phyloP scores from a whole-genome alignment of 1,140 invertebrate genomes.

The Ceratoteleas bidentatus region DNA sequence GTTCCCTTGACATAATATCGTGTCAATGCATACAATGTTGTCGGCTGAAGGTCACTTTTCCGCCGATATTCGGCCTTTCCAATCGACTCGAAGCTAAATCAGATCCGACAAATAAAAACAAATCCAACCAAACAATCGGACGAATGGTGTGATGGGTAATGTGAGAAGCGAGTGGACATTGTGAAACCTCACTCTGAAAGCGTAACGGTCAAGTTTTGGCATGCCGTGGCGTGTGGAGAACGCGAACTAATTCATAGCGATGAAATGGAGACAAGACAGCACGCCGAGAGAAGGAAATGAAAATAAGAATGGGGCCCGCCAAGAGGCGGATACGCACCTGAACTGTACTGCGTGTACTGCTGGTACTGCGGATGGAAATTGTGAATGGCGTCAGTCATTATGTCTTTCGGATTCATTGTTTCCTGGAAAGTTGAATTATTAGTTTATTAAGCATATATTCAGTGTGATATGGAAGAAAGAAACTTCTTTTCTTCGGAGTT shows the following conservation, averaged over 20 bases:
- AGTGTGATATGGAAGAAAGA: no score
- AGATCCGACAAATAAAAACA: background rate
- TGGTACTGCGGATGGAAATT: constrained; percentile 99
- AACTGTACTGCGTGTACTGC: constrained; percentile 99
- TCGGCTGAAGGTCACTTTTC: constrained; percentile 50
- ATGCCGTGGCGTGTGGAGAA: constrained; percentile 26
- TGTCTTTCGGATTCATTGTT: constrained; percentile 99
- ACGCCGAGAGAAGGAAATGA: constrained; percentile 57
- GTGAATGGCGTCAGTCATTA: constrained; percentile 99
- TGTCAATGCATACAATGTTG: constrained; percentile 53
- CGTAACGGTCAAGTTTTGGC: constrained; percentile 48
- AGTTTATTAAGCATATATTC: no score
- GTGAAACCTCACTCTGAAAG: constrained; percentile 47
- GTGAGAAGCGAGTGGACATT: constrained; percentile 17
- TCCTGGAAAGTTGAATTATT: constrained; percentile 85
- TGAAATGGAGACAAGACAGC: constrained; percentile 12
- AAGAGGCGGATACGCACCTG: constrained; percentile 85
- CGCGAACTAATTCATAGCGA: constrained; percentile 4
- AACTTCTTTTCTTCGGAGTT: no score
- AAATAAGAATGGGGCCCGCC: constrained; percentile 38
- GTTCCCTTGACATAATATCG: constrained; percentile 46
- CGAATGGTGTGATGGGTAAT: constrained; percentile 10
- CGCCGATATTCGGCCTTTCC: background rate
- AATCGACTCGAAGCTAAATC: background rate
- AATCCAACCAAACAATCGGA: constrained; percentile 7